Evolutionary conservation across 1,140 invertebrate genomes (phyloP).

Genomic region (Coptotermes formosanus): DNA sequence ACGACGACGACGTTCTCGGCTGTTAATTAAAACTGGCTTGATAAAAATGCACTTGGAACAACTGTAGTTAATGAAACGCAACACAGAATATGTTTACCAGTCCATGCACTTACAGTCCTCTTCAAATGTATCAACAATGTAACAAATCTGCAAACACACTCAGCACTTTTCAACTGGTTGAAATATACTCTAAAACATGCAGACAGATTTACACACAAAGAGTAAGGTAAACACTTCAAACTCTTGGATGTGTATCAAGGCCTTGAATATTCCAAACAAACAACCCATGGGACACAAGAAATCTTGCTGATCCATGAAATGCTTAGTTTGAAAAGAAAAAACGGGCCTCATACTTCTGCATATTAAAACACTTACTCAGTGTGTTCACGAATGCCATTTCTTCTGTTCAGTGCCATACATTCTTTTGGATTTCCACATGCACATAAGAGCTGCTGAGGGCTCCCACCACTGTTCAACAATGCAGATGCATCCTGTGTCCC

Average conservation of each 20-base stretch:
- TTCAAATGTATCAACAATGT: no score
- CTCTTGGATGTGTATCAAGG: not conserved
- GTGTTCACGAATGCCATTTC: constrained; percentile 31
- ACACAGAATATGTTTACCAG: no score
- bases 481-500: constrained; percentile 23
- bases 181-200: no score
- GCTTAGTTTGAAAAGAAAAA: no score
- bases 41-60: not conserved
- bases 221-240: no score
- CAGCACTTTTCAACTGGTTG: no score
- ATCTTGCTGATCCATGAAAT: not conserved
- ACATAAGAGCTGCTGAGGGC: constrained; percentile 52
- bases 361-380: constrained; percentile 25
- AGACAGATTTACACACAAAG: no score
- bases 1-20: not conserved
- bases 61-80: no score
- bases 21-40: not conserved
- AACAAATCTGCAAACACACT: no score
- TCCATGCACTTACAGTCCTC: no score
- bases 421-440: constrained; percentile 62
- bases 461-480: not conserved
- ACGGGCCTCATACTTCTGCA: no score
- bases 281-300: not conserved
- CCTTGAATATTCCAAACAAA: no score
- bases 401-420: constrained; percentile 43